Conservation (phyloP, 2,113 vertebrate genomes). For the Pluvialis apricaria region DNA sequence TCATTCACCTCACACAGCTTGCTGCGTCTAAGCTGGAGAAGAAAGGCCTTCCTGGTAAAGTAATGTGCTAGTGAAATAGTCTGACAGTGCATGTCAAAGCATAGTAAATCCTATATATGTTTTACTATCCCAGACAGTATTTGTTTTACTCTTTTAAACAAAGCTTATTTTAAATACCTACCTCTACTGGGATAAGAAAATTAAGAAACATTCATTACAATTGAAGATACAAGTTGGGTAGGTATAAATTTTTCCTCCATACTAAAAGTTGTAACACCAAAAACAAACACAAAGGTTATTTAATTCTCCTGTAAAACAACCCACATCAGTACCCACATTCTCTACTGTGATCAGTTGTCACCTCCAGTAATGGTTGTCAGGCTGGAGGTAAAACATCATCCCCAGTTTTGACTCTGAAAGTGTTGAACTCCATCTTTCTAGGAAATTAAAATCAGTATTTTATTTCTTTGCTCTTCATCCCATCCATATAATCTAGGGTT, state of each 20-base stretch:
- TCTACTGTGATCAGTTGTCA: not conserved
- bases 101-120: not conserved
- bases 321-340: not conserved
- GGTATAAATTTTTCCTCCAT: not conserved
- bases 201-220: not conserved
- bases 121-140: not conserved
- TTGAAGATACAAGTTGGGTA: not conserved
- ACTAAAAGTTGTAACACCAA: not conserved
- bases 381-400: not conserved
- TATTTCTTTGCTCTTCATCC: not conserved
- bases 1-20: conserved; percentile 8
- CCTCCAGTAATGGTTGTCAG: not conserved
- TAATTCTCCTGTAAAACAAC: not conserved
- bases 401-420: not conserved
- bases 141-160: not conserved
- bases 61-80: not conserved
- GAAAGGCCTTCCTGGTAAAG: not conserved
- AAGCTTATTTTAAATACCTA: not conserved
- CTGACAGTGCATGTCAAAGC: conserved; percentile 9
- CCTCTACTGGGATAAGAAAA: not conserved
- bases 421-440: not conserved
- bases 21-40: not conserved
- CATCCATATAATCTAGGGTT: not conserved
- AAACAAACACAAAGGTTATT: not conserved
- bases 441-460: not conserved